Conservation (phyloP, 1,140 invertebrate genomes). For the Phymorhynchus buccinoides region DNA sequence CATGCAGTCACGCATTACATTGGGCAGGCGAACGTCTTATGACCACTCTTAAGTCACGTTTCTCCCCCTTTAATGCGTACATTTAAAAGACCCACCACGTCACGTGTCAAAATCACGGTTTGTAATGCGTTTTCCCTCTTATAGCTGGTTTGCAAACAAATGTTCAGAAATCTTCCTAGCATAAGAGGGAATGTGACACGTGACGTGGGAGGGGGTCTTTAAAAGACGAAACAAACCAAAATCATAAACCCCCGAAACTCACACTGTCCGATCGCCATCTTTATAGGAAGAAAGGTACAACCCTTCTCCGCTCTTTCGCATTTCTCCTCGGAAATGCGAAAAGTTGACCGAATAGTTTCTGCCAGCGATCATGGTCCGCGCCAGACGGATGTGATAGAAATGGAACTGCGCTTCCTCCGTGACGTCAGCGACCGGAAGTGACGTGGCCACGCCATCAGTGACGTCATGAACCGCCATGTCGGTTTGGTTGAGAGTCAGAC, state of each 20-base stretch:
- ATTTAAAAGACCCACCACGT: no score
- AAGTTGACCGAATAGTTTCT: conserved; percentile 77
- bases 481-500: not conserved
- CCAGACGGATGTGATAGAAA: conserved; percentile 62
- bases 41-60: no score
- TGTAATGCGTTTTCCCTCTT: no score
- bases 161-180: no score
- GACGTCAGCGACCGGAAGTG: not conserved
- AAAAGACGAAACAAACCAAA: no score
- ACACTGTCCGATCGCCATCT: conserved; percentile 40
- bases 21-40: no score
- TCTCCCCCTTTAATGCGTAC: no score
- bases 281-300: conserved; percentile 52
- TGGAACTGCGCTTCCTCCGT: conserved; percentile 22
- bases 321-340: conserved; percentile 79
- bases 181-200: no score
- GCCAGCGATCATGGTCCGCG: conserved; percentile 73
- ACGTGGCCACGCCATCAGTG: not conserved
- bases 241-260: conserved; percentile 4
- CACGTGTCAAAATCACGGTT: no score
- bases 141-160: no score
- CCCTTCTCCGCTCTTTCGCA: conserved; percentile 80
- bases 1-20: no score
- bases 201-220: no score
- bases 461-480: not conserved